These are phyloP conservation scores for Parazoanthus darwini DNA, from an alignment of 92 coral and sea anemone species.

Conservation along the genomic window DNA sequence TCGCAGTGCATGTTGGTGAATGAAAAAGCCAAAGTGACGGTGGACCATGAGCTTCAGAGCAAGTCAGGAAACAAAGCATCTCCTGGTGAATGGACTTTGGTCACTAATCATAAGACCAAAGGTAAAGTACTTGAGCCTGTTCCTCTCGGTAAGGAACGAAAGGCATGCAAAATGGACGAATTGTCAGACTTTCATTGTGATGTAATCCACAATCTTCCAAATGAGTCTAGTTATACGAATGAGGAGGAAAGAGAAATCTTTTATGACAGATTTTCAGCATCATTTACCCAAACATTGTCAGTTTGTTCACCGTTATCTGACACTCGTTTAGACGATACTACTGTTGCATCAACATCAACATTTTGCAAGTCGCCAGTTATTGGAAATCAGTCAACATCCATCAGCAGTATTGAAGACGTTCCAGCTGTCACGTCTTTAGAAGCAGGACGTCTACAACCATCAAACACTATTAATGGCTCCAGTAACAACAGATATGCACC, in stretches of 20 bases:
- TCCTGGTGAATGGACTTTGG: conserved; percentile 26
- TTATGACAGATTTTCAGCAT: background rate
- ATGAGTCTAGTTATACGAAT: background rate
- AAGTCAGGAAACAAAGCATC: background rate
- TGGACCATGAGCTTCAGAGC: background rate
- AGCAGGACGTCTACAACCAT: background rate
- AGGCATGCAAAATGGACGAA: conserved; percentile 34
- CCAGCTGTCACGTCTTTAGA: background rate
- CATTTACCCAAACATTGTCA: background rate
- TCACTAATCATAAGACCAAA: conserved; percentile 37
- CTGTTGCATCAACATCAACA: background rate
- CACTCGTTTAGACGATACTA: background rate
- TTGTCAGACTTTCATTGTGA: conserved; percentile 47
- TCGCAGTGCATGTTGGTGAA: background rate
- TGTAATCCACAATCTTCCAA: background rate
- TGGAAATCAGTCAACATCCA: background rate
- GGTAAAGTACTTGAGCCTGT: background rate
- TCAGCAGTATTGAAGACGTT: background rate
- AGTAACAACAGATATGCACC: too few species aligned
- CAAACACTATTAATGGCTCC: background rate
- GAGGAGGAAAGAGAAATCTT: background rate
- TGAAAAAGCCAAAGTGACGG: background rate
- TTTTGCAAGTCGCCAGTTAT: background rate
- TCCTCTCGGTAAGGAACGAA: background rate
- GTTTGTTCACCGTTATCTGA: background rate